A percentile compares a stretch with the other conserved stretches of the same genome.
Conservation (phyloP, 2,888 invertebrate species). For the Autographa gamma region DNA sequence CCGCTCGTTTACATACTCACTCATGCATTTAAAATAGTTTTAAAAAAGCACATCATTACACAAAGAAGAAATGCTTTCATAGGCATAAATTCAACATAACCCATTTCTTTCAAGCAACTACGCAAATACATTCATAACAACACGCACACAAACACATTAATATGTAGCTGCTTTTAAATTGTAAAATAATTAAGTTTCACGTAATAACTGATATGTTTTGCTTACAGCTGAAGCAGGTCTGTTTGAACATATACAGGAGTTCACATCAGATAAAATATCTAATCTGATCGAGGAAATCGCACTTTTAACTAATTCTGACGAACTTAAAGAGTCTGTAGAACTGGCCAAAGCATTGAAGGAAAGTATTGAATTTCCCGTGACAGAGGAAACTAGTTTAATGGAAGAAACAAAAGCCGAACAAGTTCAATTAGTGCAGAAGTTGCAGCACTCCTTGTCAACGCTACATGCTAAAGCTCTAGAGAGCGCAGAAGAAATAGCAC, state of each 20-base stretch:
- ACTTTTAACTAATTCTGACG: slow-evolving; percentile 45
- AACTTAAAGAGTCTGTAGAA: slow-evolving; percentile 46
- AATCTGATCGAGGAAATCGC: slow-evolving; percentile 56
- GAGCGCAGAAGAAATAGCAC: slow-evolving; percentile 53
- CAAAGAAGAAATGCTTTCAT: background rate
- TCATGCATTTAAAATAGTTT: background rate
- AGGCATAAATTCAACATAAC: background rate
- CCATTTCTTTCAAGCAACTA: background rate
- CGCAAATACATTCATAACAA: background rate
- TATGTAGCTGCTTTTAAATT: background rate
- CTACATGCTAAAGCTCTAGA: slow-evolving; percentile 64
- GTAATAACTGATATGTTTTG: background rate
- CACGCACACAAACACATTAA: background rate
- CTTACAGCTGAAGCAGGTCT: slow-evolving; percentile 52
- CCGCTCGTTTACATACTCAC: background rate
- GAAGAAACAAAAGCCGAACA: slow-evolving; percentile 45
- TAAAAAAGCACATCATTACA: background rate
- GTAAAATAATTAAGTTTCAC: background rate
- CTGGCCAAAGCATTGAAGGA: slow-evolving; percentile 54
- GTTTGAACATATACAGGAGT: slow-evolving; percentile 62
- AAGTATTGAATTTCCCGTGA: slow-evolving; percentile 42
- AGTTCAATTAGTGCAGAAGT: slow-evolving; percentile 56
- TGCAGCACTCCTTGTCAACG: slow-evolving; percentile 61
- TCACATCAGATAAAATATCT: slow-evolving; percentile 57
- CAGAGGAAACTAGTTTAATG: slow-evolving; percentile 31